These are phyloP conservation scores for Andrena haemorrhoa DNA, from an alignment of 2,888 invertebrate species.

Conservation along the genomic window DNA sequence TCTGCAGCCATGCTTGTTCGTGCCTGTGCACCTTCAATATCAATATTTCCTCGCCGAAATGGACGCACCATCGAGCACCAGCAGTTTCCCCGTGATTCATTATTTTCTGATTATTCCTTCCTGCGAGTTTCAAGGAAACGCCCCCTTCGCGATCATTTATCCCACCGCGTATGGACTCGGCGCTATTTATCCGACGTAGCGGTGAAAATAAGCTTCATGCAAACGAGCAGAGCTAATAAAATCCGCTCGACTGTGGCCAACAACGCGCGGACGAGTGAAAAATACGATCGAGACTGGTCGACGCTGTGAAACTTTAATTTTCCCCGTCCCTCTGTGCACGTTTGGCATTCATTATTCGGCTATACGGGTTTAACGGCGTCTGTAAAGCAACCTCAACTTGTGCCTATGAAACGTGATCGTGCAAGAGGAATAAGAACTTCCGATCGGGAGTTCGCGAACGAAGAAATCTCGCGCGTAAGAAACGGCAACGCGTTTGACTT, in stretches of 20 bases:
- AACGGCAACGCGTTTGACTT: constrained; percentile 9
- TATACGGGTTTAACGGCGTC: not conserved
- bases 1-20: not conserved
- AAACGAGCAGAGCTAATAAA: constrained; percentile 9
- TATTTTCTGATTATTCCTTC: not conserved
- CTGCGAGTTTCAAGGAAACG: not conserved
- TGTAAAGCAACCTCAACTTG: not conserved
- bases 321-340: too few species aligned
- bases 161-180: too few species aligned
- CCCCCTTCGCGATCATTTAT: not conserved
- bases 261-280: not conserved
- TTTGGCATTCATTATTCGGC: not conserved
- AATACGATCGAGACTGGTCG: not conserved
- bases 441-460: not conserved
- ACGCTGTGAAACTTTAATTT: not conserved
- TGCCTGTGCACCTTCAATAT: not conserved
- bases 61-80: not conserved
- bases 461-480: not conserved
- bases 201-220: not conserved
- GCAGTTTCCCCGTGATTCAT: not conserved
- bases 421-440: not conserved
- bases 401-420: not conserved
- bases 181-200: too few species aligned
- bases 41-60: not conserved
- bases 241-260: not conserved